These are phyloP conservation scores for Istiophorus platypterus DNA, from an alignment of 2,113 vertebrate species.

Conservation along the genomic window DNA sequence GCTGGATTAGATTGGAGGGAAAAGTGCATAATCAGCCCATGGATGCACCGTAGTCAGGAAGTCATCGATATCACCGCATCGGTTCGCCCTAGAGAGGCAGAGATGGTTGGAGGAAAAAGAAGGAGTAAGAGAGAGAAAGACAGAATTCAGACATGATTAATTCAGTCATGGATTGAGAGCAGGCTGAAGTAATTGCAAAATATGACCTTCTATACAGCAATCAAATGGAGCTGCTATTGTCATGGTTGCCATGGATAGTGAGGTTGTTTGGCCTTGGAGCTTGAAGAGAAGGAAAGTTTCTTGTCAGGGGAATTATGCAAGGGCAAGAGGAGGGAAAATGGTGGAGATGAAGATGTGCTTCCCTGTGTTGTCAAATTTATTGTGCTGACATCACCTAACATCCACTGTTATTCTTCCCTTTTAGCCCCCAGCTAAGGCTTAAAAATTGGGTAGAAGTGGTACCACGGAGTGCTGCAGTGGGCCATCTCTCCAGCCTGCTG, in stretches of 20 bases:
- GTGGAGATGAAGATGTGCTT: constrained; percentile 34
- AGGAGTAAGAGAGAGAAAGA: constrained; percentile 28
- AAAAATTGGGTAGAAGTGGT: constrained; percentile 25
- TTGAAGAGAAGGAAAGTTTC: constrained; percentile 26
- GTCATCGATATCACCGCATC: constrained; percentile 55
- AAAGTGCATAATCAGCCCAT: constrained; percentile 75
- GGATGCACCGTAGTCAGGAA: constrained; percentile 50
- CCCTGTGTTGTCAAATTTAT: constrained; percentile 40
- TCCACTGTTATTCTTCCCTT: constrained; percentile 23
- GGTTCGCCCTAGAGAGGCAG: constrained; percentile 40
- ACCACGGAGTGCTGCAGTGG: constrained; percentile 40
- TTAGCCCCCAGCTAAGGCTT: constrained; percentile 47
- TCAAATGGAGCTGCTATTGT: constrained; percentile 43
- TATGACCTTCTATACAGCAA: constrained; percentile 60
- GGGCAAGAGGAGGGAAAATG: background rate
- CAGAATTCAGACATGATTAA: constrained; percentile 48
- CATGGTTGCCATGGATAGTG: constrained; percentile 12
- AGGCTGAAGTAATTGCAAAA: constrained; percentile 58
- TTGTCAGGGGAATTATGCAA: constrained; percentile 19
- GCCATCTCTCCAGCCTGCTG: constrained; percentile 65
- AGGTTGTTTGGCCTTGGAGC: constrained; percentile 36
- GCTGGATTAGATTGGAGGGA: constrained; percentile 72
- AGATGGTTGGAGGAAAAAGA: constrained; percentile 14
- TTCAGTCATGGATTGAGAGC: constrained; percentile 51
- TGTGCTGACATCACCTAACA: constrained; percentile 47